Percentiles rank a stretch among this genome's conserved stretches.
phyloP scores from a whole-genome alignment of 2,113 vertebrate species.

The Craseonycteris thonglongyai region DNA sequence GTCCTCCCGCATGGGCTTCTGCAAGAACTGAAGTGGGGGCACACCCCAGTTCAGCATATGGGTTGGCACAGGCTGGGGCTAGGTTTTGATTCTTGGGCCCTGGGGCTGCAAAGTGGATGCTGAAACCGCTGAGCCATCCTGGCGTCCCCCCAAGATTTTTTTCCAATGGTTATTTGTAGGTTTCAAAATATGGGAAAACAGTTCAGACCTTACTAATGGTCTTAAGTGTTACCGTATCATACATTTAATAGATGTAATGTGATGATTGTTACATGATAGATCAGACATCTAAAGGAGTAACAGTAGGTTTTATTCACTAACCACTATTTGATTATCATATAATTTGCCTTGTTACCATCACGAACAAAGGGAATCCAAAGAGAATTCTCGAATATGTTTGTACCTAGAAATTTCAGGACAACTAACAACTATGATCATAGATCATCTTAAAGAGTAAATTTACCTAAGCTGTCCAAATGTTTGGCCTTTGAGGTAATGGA shows the following conservation, averaged over 20 bases:
- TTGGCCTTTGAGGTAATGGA: not conserved
- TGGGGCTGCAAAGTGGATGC: too few relatives aligned
- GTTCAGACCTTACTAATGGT: not conserved
- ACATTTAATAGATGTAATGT: not conserved
- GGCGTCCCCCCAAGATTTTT: too few relatives aligned
- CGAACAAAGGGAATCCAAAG: not conserved
- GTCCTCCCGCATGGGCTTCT: too few relatives aligned
- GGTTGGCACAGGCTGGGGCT: too few relatives aligned
- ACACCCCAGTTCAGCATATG: too few relatives aligned
- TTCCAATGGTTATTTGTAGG: not conserved
- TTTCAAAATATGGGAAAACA: not conserved
- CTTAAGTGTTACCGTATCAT: not conserved
- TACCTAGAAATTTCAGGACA: not conserved
- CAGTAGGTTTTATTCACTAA: not conserved
- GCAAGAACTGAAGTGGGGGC: too few relatives aligned
- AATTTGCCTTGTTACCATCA: not conserved
- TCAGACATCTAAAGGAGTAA: not conserved
- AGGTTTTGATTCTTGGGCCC: too few relatives aligned
- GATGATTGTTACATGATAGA: not conserved
- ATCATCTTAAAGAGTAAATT: not conserved
- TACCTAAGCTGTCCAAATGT: not conserved
- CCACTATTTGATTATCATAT: not conserved
- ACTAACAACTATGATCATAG: not conserved
- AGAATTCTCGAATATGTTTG: not conserved
- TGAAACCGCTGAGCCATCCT: too few relatives aligned